phyloP scores from a whole-genome alignment of 1,140 invertebrate genomes.

The Drosophila cardini region DNA sequence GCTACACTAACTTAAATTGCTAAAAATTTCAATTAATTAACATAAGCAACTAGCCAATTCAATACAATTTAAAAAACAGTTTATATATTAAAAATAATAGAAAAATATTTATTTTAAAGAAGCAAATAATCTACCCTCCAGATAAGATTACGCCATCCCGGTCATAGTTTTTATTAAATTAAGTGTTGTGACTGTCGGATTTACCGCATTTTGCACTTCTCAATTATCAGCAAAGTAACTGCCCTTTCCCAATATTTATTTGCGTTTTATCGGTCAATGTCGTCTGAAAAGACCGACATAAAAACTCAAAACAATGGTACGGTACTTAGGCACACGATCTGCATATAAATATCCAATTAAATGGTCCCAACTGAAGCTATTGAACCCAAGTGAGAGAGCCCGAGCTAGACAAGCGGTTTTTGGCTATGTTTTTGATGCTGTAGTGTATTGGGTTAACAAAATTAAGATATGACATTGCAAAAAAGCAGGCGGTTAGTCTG shows the following conservation, averaged over 20 bases:
- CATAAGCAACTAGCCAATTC: too few relatives aligned
- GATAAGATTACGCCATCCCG: too few relatives aligned
- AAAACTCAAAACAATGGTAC: constrained; percentile 17
- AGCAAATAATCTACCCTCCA: too few relatives aligned
- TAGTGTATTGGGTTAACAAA: background rate
- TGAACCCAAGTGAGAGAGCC: constrained; percentile 41
- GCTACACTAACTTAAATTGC: background rate
- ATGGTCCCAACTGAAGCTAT: constrained; percentile 45
- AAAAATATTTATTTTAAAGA: too few relatives aligned
- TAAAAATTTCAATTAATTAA: too few relatives aligned
- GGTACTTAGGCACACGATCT: constrained; percentile 28
- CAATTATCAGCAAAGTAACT: constrained; percentile 1
- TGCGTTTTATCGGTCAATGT: constrained; percentile 65
- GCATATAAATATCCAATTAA: constrained; percentile 55
- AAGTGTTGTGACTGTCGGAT: too few relatives aligned
- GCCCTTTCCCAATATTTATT: constrained; percentile 42
- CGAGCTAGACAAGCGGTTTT: constrained; percentile 1
- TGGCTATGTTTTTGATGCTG: constrained; percentile 1
- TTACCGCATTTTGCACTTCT: constrained; percentile 3
- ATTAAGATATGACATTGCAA: constrained; percentile 1
- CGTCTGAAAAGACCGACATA: constrained; percentile 32
- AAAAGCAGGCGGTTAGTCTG: background rate
- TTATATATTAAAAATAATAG: too few relatives aligned
- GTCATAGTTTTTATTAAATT: too few relatives aligned
- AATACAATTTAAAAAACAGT: too few relatives aligned